These are phyloP conservation scores for Harpagifer antarcticus DNA, from an alignment of 2,797 vertebrate genomes.

Conservation along the genomic window DNA sequence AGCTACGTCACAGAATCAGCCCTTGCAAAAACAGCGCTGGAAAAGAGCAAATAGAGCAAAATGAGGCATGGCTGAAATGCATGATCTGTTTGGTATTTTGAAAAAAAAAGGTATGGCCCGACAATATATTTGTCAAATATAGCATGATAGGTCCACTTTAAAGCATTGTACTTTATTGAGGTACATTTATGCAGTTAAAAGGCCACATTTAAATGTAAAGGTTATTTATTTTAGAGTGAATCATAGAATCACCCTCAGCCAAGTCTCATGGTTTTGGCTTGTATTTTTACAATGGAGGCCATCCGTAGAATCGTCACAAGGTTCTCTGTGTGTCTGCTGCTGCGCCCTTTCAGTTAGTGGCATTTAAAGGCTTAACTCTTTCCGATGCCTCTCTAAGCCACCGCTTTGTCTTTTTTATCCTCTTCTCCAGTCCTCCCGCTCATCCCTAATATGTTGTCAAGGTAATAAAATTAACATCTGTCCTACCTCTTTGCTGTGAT, in stretches of 20 bases:
- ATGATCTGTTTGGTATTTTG: too few species aligned
- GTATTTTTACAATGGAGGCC: slow-evolving; percentile 43
- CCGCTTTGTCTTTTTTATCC: slow-evolving; percentile 41
- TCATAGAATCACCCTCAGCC: slow-evolving; percentile 13
- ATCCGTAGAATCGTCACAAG: slow-evolving; percentile 25
- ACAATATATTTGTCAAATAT: too few species aligned
- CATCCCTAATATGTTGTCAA: slow-evolving; percentile 30
- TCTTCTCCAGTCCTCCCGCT: background rate
- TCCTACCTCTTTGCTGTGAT: slow-evolving; percentile 18
- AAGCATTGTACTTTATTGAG: background rate
- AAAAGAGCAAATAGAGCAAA: too few species aligned
- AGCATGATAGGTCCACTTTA: too few species aligned
- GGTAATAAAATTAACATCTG: slow-evolving; percentile 28
- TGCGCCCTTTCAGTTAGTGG: slow-evolving; percentile 8
- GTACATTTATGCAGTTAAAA: slow-evolving; percentile 36
- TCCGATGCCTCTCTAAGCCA: slow-evolving; percentile 23
- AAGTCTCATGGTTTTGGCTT: slow-evolving; percentile 21
- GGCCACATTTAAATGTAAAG: slow-evolving; percentile 19
- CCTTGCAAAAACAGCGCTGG: too few species aligned
- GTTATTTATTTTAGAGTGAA: slow-evolving; percentile 10
- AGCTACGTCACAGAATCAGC: too few species aligned
- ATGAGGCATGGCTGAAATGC: too few species aligned
- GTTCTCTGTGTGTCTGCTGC: slow-evolving; percentile 1
- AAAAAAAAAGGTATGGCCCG: too few species aligned
- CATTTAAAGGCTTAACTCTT: slow-evolving; percentile 18